A percentile compares a stretch with the other conserved stretches of the same genome.
phyloP scores from a whole-genome alignment of 2,797 vertebrate species.

The Parambassis ranga region DNA sequence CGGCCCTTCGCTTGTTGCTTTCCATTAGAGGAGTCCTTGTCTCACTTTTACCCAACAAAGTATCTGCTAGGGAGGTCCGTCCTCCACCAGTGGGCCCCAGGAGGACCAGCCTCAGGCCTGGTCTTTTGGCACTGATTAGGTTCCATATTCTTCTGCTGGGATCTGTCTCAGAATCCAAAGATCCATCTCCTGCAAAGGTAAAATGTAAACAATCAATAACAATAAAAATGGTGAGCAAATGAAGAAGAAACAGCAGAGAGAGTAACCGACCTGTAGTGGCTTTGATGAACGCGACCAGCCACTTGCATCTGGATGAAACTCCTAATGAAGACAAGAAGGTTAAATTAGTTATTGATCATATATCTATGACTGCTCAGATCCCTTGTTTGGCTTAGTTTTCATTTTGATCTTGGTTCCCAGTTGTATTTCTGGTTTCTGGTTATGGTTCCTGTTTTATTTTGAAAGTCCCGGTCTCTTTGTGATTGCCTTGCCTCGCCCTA shows the following conservation, averaged over 20 bases:
- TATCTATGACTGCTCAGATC: too few relatives aligned
- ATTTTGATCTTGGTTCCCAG: too few relatives aligned
- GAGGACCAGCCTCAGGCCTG: constrained; percentile 65
- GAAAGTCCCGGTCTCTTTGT: too few relatives aligned
- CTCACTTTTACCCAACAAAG: constrained; percentile 45
- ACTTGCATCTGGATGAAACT: constrained; percentile 52
- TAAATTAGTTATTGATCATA: too few relatives aligned
- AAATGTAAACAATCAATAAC: not conserved
- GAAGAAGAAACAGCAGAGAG: not conserved
- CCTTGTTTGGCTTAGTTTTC: too few relatives aligned
- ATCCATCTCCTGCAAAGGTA: constrained; percentile 35
- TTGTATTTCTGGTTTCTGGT: too few relatives aligned
- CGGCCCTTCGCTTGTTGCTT: constrained; percentile 37
- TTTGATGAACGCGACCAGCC: constrained; percentile 41
- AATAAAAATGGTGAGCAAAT: not conserved
- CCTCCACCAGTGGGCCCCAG: constrained; percentile 61
- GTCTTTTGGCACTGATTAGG: not conserved
- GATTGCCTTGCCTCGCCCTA: too few relatives aligned
- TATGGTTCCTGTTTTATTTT: too few relatives aligned
- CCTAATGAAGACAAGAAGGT: constrained; percentile 28
- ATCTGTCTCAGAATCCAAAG: not conserved
- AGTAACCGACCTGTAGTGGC: constrained; percentile 53
- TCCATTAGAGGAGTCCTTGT: constrained; percentile 7
- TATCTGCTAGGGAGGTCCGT: constrained; percentile 45
- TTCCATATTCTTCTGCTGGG: not conserved